Percentiles rank a stretch among this genome's conserved stretches.
Evolutionary conservation across 2,113 vertebrate species (phyloP).

Genomic region (Pachycephala philippinensis): DNA sequence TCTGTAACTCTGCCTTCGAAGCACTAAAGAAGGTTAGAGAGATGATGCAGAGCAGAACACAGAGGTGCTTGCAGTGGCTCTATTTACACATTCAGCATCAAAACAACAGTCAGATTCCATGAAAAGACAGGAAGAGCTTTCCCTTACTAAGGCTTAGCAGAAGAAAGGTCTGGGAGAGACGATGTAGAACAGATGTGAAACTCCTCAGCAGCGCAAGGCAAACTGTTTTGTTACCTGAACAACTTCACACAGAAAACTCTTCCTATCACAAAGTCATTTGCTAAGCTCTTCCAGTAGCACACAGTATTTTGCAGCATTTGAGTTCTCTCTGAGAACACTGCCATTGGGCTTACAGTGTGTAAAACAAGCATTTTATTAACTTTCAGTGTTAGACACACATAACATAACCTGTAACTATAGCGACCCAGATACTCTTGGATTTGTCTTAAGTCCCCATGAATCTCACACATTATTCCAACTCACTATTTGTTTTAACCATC

Average conservation of each 20-base stretch:
- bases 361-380: neutral
- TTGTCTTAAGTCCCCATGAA: neutral
- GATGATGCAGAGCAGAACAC: neutral
- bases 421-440: neutral
- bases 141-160: neutral
- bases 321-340: neutral
- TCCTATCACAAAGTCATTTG: neutral
- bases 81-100: neutral
- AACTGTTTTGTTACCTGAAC: neutral
- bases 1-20: neutral
- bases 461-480: neutral
- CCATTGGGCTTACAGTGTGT: neutral
- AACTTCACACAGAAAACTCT: neutral
- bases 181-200: neutral
- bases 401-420: neutral
- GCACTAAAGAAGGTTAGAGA: neutral
- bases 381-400: neutral
- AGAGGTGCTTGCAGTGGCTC: accelerated
- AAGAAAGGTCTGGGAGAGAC: neutral
- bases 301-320: neutral
- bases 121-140: neutral
- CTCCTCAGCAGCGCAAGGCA: neutral
- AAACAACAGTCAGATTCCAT: neutral
- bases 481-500: neutral
- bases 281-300: neutral